Evolutionary conservation across 2,797 vertebrate species (phyloP).

Genomic region (Sphenopsis melanotis): DNA sequence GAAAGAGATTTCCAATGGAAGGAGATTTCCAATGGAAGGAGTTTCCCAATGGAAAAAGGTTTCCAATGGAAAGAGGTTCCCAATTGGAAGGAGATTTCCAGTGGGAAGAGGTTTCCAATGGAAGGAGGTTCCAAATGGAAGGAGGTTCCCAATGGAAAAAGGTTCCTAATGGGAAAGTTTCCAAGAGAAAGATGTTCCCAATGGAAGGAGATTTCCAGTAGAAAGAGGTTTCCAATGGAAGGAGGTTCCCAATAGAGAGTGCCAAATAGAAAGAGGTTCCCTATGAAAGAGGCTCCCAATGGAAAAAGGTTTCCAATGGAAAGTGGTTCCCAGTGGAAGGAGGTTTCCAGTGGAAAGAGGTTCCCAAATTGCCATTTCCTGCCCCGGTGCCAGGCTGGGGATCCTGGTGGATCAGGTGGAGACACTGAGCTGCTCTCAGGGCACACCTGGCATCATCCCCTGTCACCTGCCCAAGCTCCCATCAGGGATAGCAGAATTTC

Average conservation of each 20-base stretch:
- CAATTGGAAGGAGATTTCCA: not conserved
- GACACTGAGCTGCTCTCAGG: not conserved
- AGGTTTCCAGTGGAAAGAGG: not conserved
- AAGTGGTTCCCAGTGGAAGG: not conserved
- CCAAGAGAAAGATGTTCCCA: not conserved
- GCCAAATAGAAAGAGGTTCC: rapidly evolving
- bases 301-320: not conserved
- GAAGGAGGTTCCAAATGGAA: not conserved
- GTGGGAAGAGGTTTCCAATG: rapidly evolving
- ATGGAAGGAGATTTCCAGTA: no score
- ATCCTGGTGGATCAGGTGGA: not conserved
- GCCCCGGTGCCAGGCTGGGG: not conserved
- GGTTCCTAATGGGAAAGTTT: no score
- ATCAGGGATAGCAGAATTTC: rapidly evolving
- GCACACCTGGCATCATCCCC: rapidly evolving
- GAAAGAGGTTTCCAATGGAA: not conserved
- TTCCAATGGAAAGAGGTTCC: rapidly evolving
- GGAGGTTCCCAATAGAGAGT: rapidly evolving
- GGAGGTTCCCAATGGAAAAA: not conserved
- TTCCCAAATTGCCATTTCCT: not conserved
- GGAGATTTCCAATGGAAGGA: rapidly evolving
- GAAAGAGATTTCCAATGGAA: rapidly evolving
- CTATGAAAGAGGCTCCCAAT: not conserved
- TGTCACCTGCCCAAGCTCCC: not conserved
- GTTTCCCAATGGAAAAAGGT: rapidly evolving